Base-by-base conservation (phyloP, 2,113 vertebrate species). In the Sakesphorus luctuosus region DNA sequence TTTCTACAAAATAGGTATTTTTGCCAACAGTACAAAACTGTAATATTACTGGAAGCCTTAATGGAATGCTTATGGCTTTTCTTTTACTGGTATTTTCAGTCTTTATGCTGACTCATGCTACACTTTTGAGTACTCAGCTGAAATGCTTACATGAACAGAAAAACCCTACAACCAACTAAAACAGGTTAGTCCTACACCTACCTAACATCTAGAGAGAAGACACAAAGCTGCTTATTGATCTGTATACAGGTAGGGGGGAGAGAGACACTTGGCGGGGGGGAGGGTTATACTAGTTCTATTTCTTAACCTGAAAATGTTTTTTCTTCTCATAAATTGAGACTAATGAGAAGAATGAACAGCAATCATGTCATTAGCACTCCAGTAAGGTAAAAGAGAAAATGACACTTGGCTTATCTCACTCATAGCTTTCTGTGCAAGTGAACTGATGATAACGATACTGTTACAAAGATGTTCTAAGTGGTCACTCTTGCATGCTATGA, bases 401-500 rank as follows among this genome's bases (percentile, higher is more conserved):
- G 80, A 94, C 79, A 94, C 88, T 94, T 72, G 52, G 79, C 72
- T 94, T 87, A 90, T 92, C 85, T 94, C 56, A 92, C 79, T 81
- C 93, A 80, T 9, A 92, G 92, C 49, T 92, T 94, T 97, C 92
- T 92, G 83, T 68, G 61, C 84, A 92, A 93, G 79, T 67, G 59
- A 91, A 66, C 52, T 84, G 90, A 96, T 93, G 88, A 66, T 87
- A 93, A 94, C 0, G 44, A 94, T 73, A 92, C 71, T 0, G 3
- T 56, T 65, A 50, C 16, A 84, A 71, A 79, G 50, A 92, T 75
- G 83, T 94, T 94, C 92, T 93, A 93, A 90, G 88, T 90, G 96
- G 96, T 96, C 96, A 97, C 92, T 93, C 92, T 90, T 96, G 92
- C 53, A 1, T 96, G 94, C 87, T 90, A 63, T 40, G 97, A 97